phyloP scores from a whole-genome alignment of 2,113 vertebrate genomes.

The Albula glossodonta region DNA sequence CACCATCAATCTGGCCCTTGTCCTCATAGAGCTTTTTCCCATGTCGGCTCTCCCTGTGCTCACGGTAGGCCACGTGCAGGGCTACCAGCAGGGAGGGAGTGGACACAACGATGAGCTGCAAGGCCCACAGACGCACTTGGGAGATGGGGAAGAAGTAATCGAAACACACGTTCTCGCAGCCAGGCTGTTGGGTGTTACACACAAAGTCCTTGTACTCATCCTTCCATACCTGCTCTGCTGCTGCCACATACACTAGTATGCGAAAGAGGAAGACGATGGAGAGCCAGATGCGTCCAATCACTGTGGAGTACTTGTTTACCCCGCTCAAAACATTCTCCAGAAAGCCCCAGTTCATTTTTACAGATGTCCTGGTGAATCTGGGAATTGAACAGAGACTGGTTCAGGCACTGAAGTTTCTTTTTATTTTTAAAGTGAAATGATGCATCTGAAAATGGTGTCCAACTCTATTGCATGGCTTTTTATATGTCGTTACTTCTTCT shows the following conservation, averaged over 20 bases:
- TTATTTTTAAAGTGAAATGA: neutral
- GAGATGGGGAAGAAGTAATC: constrained; percentile 87
- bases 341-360: constrained; percentile 82
- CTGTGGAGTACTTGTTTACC: constrained; percentile 84
- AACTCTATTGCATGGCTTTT: no score
- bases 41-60: constrained; percentile 72
- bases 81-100: constrained; percentile 83
- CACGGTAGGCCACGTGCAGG: constrained; percentile 80
- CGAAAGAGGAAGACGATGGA: constrained; percentile 80
- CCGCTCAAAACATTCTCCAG: constrained; percentile 80
- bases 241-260: constrained; percentile 80
- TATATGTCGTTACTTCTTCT: no score
- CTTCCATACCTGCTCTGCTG: constrained; percentile 85
- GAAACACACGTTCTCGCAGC: constrained; percentile 86
- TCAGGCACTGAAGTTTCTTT: neutral
- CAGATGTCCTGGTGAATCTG: neutral
- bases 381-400: neutral
- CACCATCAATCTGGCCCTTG: constrained; percentile 72
- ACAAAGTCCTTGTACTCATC: constrained; percentile 81
- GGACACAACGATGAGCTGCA: constrained; percentile 87
- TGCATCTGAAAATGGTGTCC: neutral
- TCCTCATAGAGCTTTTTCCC: constrained; percentile 68
- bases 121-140: constrained; percentile 82
- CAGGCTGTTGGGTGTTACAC: constrained; percentile 82
- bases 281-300: constrained; percentile 81